Percentiles rank a stretch among this genome's conserved stretches.
phyloP scores from a whole-genome alignment of 2,888 invertebrate species.

The Apeira syringaria region DNA sequence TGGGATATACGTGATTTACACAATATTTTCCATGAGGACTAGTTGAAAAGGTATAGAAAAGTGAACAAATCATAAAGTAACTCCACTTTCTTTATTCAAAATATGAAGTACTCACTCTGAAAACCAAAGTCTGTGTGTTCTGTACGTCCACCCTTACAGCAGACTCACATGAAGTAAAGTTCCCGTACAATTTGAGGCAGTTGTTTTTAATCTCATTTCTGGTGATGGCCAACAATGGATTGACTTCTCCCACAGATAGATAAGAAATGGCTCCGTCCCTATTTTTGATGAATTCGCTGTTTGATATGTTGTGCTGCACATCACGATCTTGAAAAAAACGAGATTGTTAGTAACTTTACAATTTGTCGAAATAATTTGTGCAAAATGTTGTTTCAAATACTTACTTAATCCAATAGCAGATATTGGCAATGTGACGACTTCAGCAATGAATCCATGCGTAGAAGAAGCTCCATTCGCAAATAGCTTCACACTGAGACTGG shows the following conservation, averaged over 20 bases:
- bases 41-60: no score
- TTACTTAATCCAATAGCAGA: conserved; percentile 95
- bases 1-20: no score
- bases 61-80: no score
- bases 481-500: conserved; percentile 94
- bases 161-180: conserved; percentile 95
- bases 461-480: conserved; percentile 97
- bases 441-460: conserved; percentile 98
- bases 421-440: conserved; percentile 96
- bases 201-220: conserved; percentile 94
- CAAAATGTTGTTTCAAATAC: conserved; percentile 49
- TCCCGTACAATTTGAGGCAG: conserved; percentile 95
- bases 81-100: neutral
- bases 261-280: conserved; percentile 94
- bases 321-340: conserved; percentile 88
- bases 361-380: neutral
- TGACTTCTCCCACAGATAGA: conserved; percentile 96
- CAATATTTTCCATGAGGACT: no score
- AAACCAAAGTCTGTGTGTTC: conserved; percentile 94
- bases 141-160: conserved; percentile 95
- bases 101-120: conserved; percentile 85
- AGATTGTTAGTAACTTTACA: conserved; percentile 1
- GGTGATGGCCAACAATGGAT: conserved; percentile 94
- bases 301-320: conserved; percentile 94
- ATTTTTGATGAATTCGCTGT: conserved; percentile 91